Percentiles rank a stretch among this genome's conserved stretches.
These are phyloP conservation scores for Falcunculus frontatus DNA, from an alignment of 2,113 vertebrate genomes.

Conservation along the genomic window DNA sequence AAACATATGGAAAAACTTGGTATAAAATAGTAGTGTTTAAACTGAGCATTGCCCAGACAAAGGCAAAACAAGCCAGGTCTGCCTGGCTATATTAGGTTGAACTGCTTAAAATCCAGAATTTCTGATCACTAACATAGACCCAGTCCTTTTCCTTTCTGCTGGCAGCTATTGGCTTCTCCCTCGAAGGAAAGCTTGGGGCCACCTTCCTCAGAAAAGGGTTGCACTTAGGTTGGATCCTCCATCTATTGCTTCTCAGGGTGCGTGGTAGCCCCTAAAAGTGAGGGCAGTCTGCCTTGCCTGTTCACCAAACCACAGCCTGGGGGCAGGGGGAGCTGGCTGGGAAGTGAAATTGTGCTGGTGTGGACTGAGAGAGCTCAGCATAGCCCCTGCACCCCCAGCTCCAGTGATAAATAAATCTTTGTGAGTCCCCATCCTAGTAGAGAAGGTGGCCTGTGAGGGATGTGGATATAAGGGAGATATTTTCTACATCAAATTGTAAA, in stretches of 20 bases:
- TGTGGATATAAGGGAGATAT: not conserved
- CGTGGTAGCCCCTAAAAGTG: not conserved
- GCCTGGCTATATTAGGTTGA: not conserved
- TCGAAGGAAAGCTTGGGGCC: not conserved
- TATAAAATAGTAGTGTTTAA: not conserved
- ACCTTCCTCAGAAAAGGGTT: not conserved
- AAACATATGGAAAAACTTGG: not conserved
- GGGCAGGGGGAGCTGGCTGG: not conserved
- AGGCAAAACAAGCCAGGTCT: not conserved
- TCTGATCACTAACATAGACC: not conserved
- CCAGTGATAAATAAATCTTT: not conserved
- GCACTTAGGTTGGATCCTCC: not conserved
- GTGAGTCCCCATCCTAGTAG: not conserved
- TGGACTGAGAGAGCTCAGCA: not conserved
- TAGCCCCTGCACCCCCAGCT: not conserved
- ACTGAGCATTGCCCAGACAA: not conserved
- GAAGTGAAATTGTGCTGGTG: not conserved
- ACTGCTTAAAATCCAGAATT: not conserved
- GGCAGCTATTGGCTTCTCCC: rapidly evolving
- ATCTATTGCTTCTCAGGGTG: not conserved
- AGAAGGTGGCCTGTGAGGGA: not conserved
- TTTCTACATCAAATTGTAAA: not conserved
- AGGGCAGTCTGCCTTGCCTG: not conserved
- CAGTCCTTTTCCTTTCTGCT: not conserved
- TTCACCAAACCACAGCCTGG: not conserved